These are phyloP conservation scores for Patagioenas fasciata DNA, from an alignment of 2,113 vertebrate species.

Conservation along the genomic window DNA sequence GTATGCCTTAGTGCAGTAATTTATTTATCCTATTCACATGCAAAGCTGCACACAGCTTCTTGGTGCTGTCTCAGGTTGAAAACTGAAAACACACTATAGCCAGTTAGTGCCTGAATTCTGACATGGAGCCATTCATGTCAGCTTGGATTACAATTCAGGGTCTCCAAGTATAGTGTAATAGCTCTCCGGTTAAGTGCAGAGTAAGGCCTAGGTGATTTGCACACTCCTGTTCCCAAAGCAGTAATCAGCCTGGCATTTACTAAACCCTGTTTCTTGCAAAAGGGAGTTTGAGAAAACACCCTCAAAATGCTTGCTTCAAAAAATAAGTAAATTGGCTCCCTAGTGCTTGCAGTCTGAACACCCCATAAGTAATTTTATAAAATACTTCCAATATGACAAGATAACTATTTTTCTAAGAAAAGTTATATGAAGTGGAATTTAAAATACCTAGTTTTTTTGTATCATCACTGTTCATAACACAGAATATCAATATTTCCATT, in stretches of 20 bases:
- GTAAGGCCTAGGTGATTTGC: not conserved
- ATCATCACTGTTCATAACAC: not conserved
- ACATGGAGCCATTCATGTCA: not conserved
- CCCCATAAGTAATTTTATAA: not conserved
- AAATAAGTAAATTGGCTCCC: not conserved
- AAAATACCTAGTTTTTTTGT: not conserved
- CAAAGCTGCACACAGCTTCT: conserved; percentile 38
- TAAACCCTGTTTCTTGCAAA: not conserved
- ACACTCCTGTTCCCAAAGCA: not conserved
- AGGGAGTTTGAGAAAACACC: not conserved
- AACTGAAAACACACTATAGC: not conserved
- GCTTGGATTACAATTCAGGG: not conserved
- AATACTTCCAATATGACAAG: not conserved
- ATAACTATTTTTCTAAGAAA: not conserved
- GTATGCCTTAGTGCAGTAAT: conserved; percentile 34
- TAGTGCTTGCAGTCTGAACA: not conserved
- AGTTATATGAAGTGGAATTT: not conserved
- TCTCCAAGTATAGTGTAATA: not conserved
- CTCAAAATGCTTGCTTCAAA: not conserved
- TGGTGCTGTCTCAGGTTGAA: conserved; percentile 9
- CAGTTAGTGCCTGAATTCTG: conserved; percentile 14
- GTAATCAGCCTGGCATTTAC: not conserved
- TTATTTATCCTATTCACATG: conserved; percentile 20
- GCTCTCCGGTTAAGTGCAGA: not conserved
- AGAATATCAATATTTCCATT: not conserved